Evolutionary conservation across 2,113 vertebrate species (phyloP).

Genomic region (Macrotis lagotis): DNA sequence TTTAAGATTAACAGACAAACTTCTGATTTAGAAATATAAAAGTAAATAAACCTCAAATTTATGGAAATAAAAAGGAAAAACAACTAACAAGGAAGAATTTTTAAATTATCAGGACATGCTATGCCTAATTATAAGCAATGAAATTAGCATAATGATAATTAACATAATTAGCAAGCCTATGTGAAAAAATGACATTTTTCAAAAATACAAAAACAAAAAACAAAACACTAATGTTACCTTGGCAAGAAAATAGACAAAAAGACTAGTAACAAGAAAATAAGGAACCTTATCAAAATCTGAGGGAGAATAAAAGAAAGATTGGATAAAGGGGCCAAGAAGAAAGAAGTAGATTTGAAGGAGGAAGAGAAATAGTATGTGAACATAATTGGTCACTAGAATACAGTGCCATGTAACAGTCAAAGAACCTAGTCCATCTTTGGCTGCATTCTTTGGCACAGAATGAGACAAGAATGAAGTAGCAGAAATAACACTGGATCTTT

Average conservation of each 20-base stretch:
- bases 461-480: background rate
- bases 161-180: background rate
- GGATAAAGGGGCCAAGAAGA: background rate
- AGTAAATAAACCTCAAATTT: background rate
- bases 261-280: background rate
- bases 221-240: background rate
- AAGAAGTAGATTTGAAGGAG: background rate
- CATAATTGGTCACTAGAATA: background rate
- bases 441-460: background rate
- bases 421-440: background rate
- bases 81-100: background rate
- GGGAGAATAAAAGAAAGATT: background rate
- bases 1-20: background rate
- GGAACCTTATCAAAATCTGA: background rate
- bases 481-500: background rate
- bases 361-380: background rate
- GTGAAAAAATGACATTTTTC: background rate
- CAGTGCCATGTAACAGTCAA: background rate
- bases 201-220: background rate
- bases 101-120: background rate
- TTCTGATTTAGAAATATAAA: background rate
- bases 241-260: background rate
- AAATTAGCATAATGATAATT: background rate
- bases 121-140: background rate
- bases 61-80: background rate